Evolutionary conservation across 2,113 vertebrate genomes (phyloP), one percentile per base, ranked within the genome.

Genomic region (Calidris pugnax): DNA sequence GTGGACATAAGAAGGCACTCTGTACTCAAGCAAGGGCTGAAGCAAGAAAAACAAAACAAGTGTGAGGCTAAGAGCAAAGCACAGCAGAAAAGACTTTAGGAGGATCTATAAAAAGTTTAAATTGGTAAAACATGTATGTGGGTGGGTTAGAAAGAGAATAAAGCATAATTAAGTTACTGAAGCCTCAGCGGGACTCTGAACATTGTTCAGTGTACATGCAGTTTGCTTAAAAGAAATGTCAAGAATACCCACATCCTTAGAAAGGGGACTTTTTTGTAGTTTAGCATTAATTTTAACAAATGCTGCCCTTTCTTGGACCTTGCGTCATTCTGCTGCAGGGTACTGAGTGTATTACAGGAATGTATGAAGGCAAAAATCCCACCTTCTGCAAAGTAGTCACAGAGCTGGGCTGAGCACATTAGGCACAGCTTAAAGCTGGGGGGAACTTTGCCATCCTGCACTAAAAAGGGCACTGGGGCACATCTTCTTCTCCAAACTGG

Each of bases 101-200:
- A 90, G 48, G 73, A 75, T 78, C 90, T 95, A 81, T 89, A 85
- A 92, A 96, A 95, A 75, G 83, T 94, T 95, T 90, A 94, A 96
- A 97, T 94, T 96, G 48, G 76, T 94, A 93, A 95, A 95, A 89
- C 68, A 92, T 95, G 89, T 93, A 73, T 73, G 79, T 90, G 96
- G 83, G 83, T 72, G 83, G 80, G 33, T 89, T 75, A 89, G 92
- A 94, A 91, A 91, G 68, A 85, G 93, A 95, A 95, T 87, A 87
- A 95, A 93, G 73, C 4, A 3, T 89, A 90, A 96, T 66, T 87
- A 68, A 81, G 56, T 80, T 85, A 81, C 82, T 94, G 73, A 93
- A 78, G 89, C 80, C 90, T 89, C 92, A 92, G 68, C 66, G 74
- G 87, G 93, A 78, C 66, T 88, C 85, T 88, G 67, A 91, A 51